These are phyloP conservation scores for Ochotona curzoniae DNA, from an alignment of 2,113 vertebrate genomes.

Conservation along the genomic window DNA sequence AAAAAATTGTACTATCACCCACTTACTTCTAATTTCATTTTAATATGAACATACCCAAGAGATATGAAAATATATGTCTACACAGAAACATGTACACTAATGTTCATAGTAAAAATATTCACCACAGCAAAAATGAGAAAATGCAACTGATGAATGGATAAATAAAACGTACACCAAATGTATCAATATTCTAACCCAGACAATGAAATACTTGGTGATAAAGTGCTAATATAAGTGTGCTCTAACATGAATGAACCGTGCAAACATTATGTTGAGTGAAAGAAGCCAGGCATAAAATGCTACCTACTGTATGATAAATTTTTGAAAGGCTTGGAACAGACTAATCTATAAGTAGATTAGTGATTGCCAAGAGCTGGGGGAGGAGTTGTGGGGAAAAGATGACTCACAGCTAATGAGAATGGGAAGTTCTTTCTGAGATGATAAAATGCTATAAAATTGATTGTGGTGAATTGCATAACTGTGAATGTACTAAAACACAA, in stretches of 20 bases:
- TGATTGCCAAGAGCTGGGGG: not conserved
- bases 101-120: not conserved
- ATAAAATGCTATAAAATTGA: not conserved
- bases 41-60: not conserved
- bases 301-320: not conserved
- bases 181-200: not conserved
- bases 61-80: not conserved
- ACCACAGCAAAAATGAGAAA: not conserved
- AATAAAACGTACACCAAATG: not conserved
- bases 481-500: not conserved
- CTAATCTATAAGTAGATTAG: not conserved
- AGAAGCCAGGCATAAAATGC: not conserved
- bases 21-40: too few species aligned
- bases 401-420: not conserved
- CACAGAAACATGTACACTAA: not conserved
- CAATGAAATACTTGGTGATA: not conserved
- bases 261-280: slow-evolving; percentile 6
- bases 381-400: not conserved
- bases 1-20: too few species aligned
- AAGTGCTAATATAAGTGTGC: not conserved
- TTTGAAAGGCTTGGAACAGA: not conserved
- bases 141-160: slow-evolving; percentile 11
- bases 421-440: not conserved
- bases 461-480: not conserved
- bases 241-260: not conserved